Base-by-base conservation (phyloP, 2,888 invertebrate species). In the Taenaris catops region DNA sequence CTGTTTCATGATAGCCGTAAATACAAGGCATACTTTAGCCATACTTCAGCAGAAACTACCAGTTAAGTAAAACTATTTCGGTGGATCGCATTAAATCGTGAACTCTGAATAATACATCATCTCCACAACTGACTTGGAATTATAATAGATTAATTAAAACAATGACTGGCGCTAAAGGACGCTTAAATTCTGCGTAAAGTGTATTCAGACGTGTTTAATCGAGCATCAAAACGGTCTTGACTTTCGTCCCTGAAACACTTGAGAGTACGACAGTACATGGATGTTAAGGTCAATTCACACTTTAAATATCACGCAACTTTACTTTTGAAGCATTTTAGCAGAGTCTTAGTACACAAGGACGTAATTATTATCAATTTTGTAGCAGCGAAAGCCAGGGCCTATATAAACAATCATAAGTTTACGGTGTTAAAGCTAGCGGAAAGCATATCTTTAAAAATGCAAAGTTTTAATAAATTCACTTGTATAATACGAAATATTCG, bases 171-270 rank as follows among this genome's bases (percentile, higher is more conserved):
- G 33, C 24, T 37, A 27, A 37, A 12, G 37, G 44, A 38, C 16
- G 36, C 16, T 34, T 20, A 33, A 41, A 37, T 41, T 37, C 29
- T 37, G 37, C 16, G 32, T 31, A 27, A 32, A 41, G 41, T 27
- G 28, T 26, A 20, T 37, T 41, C 34, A 38, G 32, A 44, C 44
- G 44, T 44, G 44, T 37, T 25, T 34, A 44, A 44, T 44, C 41
- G 34, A 26, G 31, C 37, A 37, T 41, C 34, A 26, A 31, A 12
- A 19, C 36, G 14, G 9, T 23, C 21, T 16, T 7, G 7, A 10
- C 10, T 17, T 24, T 32, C 16, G 24, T 18, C 24, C 25, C 18
- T 18, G 11, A 32, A 32, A 10, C 8, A 32, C 32, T 32, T 18
- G 17, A 32, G 18, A 10, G 24, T 18, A 11, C 9, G 17, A 18